Evolutionary conservation across 23 tunicate species (phyloP).

Genomic region (Halocynthia roretzi): DNA sequence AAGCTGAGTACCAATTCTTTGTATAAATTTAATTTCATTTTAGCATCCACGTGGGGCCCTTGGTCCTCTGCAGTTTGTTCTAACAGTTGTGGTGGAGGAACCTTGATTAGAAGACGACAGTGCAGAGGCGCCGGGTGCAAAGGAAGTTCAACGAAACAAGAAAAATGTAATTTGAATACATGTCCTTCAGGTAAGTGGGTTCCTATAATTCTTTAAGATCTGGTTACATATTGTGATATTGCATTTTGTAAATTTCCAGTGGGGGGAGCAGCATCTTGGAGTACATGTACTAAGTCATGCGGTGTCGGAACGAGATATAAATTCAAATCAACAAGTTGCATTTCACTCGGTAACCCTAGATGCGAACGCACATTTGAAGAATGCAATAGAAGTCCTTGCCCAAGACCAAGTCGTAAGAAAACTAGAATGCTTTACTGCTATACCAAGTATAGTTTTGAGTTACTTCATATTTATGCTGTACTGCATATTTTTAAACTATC

Average conservation of each 20-base stretch:
- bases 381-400: neutral
- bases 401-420: neutral
- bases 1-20: too few species aligned
- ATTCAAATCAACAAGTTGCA: neutral
- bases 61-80: too few species aligned
- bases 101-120: neutral
- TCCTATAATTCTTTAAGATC: neutral
- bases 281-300: slow-evolving; percentile 17
- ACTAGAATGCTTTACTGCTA: too few species aligned
- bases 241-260: neutral
- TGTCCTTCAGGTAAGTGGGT: slow-evolving; percentile 5
- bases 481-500: neutral
- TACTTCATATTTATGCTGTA: too few species aligned
- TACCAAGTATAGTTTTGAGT: too few species aligned
- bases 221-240: too few species aligned
- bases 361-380: slow-evolving; percentile 9
- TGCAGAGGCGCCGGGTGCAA: neutral
- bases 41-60: too few species aligned
- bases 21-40: too few species aligned
- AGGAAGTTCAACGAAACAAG: neutral
- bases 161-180: neutral
- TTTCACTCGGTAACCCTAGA: neutral
- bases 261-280: slow-evolving; percentile 1
- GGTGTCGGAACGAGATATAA: slow-evolving; percentile 17
- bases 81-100: too few species aligned